phyloP scores from a whole-genome alignment of 2,888 invertebrate genomes.

The Linyphia triangularis region DNA sequence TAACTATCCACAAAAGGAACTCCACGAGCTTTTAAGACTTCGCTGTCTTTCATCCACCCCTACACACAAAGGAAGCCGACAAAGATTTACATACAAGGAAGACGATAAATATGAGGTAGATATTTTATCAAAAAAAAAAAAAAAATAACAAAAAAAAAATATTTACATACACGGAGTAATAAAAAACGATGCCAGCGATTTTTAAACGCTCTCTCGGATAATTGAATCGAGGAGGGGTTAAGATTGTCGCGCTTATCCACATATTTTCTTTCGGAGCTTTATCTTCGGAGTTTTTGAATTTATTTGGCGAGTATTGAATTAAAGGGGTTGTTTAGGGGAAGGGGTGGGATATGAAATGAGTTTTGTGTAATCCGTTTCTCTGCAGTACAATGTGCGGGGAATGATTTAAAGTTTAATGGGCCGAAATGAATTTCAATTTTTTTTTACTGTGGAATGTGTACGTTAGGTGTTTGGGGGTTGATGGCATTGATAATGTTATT shows the following conservation, averaged over 20 bases:
- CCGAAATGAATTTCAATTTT: background rate
- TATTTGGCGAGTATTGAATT: conserved; percentile 51
- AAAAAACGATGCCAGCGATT: conserved; percentile 57
- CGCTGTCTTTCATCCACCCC: too few species aligned
- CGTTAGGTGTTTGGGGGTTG: background rate
- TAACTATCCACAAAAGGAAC: too few species aligned
- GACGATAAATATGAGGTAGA: background rate
- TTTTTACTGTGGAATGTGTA: background rate
- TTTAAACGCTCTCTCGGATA: conserved; percentile 49
- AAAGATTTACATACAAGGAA: background rate
- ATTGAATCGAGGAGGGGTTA: conserved; percentile 57
- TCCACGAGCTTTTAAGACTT: too few species aligned
- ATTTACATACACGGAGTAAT: conserved; percentile 27
- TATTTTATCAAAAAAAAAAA: background rate
- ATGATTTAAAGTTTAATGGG: background rate
- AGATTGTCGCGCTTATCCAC: conserved; percentile 50
- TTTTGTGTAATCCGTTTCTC: background rate
- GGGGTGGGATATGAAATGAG: background rate
- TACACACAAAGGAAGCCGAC: background rate
- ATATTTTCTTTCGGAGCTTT: conserved; percentile 55
- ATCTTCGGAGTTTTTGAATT: conserved; percentile 42
- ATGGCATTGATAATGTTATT: conserved; percentile 3
- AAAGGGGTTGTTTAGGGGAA: background rate
- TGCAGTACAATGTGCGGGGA: background rate
- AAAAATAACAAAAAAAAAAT: background rate